Percentiles rank a stretch among this genome's conserved stretches.
Conservation (phyloP, 2,888 invertebrate species). For the Eustalomyia histrio region DNA sequence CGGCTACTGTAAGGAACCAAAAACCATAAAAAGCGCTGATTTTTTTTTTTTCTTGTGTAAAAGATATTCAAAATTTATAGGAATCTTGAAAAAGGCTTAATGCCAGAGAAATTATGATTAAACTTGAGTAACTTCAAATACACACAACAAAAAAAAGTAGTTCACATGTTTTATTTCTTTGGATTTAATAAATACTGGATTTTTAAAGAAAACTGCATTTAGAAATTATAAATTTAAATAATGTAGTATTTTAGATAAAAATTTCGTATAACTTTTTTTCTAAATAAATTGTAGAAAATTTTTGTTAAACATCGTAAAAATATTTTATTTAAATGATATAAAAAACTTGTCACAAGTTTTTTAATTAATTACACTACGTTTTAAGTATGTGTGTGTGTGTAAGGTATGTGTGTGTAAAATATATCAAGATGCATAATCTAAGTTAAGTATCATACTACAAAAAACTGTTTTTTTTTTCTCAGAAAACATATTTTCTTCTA, state of each 20-base stretch:
- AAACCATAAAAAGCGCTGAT: slow-evolving; percentile 8
- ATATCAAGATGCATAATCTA: neutral
- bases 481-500: slow-evolving; percentile 4
- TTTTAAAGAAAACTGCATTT: neutral
- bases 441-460: neutral
- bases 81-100: slow-evolving; percentile 12
- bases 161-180: neutral
- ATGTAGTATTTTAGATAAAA: neutral
- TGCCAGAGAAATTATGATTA: neutral
- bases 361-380: neutral
- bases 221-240: neutral
- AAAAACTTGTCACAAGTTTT: neutral
- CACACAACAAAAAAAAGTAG: neutral
- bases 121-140: neutral
- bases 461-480: neutral
- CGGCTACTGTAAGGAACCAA: slow-evolving; percentile 1
- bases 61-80: slow-evolving; percentile 6
- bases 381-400: neutral
- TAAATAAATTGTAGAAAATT: no score
- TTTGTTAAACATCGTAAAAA: no score
- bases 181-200: neutral
- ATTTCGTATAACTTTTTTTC: no score
- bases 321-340: neutral
- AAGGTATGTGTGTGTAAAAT: neutral
- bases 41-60: slow-evolving; percentile 18